Conservation (phyloP, 2,888 invertebrate species). For the Oconnorella tubifera region DNA sequence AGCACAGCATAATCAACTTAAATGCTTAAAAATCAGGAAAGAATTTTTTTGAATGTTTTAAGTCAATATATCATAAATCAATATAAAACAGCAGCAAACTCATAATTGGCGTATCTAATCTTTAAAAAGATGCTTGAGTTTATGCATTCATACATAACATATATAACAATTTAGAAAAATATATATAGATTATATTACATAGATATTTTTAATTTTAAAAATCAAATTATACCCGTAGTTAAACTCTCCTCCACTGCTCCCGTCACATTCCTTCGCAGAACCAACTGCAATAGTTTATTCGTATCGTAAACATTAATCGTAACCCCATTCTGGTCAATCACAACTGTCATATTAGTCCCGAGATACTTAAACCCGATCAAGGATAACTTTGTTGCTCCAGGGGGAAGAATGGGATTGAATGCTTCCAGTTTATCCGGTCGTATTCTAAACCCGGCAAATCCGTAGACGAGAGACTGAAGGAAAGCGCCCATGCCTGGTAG, state of each 20-base stretch:
- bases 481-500: conserved; percentile 39
- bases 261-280: conserved; percentile 28
- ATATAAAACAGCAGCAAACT: too few species aligned
- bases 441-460: conserved; percentile 37
- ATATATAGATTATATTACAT: too few species aligned
- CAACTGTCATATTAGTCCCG: conserved; percentile 27
- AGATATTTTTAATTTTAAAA: too few species aligned
- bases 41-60: too few species aligned
- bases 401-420: conserved; percentile 36
- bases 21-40: too few species aligned
- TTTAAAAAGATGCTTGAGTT: too few species aligned
- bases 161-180: too few species aligned
- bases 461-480: conserved; percentile 38
- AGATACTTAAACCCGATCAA: conserved; percentile 34
- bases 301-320: conserved; percentile 17
- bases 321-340: conserved; percentile 19
- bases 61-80: too few species aligned
- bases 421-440: conserved; percentile 38
- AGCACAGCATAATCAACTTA: too few species aligned
- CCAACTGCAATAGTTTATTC: conserved; percentile 21
- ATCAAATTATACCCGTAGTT: too few species aligned
- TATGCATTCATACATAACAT: too few species aligned
- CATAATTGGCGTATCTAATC: too few species aligned
- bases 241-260: conserved; percentile 11
- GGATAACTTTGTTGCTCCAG: conserved; percentile 23